phyloP scores from a whole-genome alignment of 2,113 vertebrate genomes.

The Balaenoptera acutorostrata region DNA sequence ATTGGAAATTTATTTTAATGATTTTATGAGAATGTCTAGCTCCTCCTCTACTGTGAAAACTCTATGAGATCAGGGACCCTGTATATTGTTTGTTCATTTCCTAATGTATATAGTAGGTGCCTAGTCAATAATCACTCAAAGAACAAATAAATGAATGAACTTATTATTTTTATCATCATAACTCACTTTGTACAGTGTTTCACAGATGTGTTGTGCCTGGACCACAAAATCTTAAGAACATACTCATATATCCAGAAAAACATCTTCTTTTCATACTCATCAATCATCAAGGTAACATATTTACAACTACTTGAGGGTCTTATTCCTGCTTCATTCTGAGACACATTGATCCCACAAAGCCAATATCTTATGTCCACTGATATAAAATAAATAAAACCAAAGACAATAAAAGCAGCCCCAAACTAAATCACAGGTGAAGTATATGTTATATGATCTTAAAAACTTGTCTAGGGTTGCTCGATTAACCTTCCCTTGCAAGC shows the following conservation, averaged over 20 bases:
- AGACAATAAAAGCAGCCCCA: neutral
- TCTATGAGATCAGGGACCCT: rapidly evolving
- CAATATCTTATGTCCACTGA: neutral
- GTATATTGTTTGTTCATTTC: neutral
- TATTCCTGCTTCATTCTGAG: neutral
- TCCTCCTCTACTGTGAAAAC: neutral
- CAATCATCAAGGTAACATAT: neutral
- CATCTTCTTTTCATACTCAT: neutral
- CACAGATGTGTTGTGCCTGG: neutral
- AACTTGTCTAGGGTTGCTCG: neutral
- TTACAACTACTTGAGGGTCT: neutral
- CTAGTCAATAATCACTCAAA: neutral
- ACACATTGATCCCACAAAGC: neutral
- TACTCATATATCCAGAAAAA: neutral
- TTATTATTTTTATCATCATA: neutral
- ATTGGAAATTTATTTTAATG: neutral
- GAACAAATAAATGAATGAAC: neutral
- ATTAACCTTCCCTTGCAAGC: neutral
- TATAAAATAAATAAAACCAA: neutral
- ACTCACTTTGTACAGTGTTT: neutral
- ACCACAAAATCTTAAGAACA: neutral
- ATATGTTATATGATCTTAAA: neutral
- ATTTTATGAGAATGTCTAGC: neutral
- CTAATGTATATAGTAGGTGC: neutral
- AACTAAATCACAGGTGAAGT: neutral